Conservation (phyloP, 2,113 vertebrate genomes). For the Acanthochromis polyacanthus region DNA sequence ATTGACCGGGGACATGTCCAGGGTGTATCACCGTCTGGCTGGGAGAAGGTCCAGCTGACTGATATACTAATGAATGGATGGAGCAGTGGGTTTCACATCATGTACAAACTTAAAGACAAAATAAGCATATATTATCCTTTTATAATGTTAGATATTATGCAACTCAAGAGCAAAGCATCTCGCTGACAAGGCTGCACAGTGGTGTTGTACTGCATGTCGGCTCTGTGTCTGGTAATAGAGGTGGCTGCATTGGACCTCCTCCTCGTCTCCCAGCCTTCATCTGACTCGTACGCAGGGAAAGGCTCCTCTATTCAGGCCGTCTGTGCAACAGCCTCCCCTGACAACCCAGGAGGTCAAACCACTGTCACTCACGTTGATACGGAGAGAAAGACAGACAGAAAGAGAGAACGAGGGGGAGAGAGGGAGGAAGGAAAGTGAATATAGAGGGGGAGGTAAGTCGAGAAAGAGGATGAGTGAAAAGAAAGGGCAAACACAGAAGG, state of each 20-base stretch:
- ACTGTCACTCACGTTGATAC: slow-evolving; percentile 78
- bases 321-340: slow-evolving; percentile 68
- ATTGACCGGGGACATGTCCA: too few species aligned
- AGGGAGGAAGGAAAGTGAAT: slow-evolving; percentile 52
- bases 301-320: slow-evolving; percentile 57
- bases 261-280: slow-evolving; percentile 23
- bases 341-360: slow-evolving; percentile 76
- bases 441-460: slow-evolving; percentile 57
- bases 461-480: slow-evolving; percentile 64
- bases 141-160: neutral
- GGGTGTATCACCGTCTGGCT: too few species aligned
- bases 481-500: slow-evolving; percentile 70
- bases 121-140: neutral
- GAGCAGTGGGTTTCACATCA: neutral
- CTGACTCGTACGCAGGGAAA: slow-evolving; percentile 50
- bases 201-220: slow-evolving; percentile 6
- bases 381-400: slow-evolving; percentile 59
- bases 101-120: neutral
- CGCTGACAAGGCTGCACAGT: neutral
- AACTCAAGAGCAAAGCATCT: neutral
- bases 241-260: slow-evolving; percentile 33
- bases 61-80: too few species aligned
- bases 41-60: too few species aligned
- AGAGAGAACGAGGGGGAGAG: slow-evolving; percentile 1
- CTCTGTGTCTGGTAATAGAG: neutral